Conservation (phyloP, 2,113 vertebrate genomes). For the Maccullochella peelii region DNA sequence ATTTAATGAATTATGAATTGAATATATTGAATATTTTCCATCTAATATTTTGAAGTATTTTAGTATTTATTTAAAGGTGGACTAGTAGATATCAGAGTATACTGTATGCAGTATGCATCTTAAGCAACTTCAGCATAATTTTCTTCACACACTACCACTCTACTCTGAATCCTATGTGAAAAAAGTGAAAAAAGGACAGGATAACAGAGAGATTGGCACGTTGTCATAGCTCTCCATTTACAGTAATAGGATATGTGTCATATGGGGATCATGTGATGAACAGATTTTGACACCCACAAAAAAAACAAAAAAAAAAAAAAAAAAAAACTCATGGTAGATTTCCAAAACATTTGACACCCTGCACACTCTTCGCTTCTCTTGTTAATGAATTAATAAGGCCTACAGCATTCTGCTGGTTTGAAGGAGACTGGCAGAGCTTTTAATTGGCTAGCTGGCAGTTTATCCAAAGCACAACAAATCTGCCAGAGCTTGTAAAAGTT, state of each 20-base stretch:
- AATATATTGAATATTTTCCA: background rate
- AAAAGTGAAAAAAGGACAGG: background rate
- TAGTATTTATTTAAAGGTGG: background rate
- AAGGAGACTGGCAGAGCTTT: conserved; percentile 61
- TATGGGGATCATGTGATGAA: conserved; percentile 9
- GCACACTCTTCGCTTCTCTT: conserved; percentile 44
- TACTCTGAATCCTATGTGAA: too few relatives aligned
- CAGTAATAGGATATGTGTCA: background rate
- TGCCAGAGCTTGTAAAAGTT: conserved; percentile 68
- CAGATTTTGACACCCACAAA: conserved; percentile 31
- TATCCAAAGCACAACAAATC: conserved; percentile 65
- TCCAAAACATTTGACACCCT: conserved; percentile 36
- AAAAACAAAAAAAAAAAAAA: conserved; percentile 22
- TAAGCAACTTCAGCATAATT: too few relatives aligned
- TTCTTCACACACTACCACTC: too few relatives aligned
- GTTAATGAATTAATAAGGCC: conserved; percentile 58
- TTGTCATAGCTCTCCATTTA: conserved; percentile 1
- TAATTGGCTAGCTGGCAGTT: conserved; percentile 74
- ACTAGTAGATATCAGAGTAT: background rate
- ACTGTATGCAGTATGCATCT: too few relatives aligned
- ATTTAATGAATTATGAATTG: background rate
- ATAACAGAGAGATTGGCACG: background rate
- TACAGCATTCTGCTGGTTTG: conserved; percentile 43
- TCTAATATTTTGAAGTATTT: background rate
- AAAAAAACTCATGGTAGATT: conserved; percentile 1